A percentile compares a stretch with the other conserved stretches of the same genome.
These are phyloP conservation scores for Rhadinocentrus ornatus DNA, from an alignment of 2,797 vertebrate species.

Conservation along the genomic window DNA sequence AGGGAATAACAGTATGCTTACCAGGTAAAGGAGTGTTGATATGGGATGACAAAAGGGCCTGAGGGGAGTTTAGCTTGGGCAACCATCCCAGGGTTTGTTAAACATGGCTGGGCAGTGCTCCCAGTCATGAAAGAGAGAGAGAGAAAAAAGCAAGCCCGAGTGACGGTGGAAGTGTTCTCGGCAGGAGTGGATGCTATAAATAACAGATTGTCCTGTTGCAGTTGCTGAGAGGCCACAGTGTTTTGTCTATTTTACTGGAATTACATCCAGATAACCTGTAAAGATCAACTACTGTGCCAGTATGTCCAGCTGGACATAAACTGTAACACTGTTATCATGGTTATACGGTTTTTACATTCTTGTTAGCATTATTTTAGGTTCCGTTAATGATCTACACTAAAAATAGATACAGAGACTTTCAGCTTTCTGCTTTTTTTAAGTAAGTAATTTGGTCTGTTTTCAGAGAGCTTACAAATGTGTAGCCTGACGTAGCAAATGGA, in stretches of 20 bases:
- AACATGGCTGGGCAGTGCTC: conserved; percentile 44
- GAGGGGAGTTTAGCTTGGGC: conserved; percentile 20
- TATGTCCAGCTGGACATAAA: not conserved
- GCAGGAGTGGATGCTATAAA: conserved; percentile 48
- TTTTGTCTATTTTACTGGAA: not conserved
- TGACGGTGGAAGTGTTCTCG: conserved; percentile 44
- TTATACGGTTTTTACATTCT: not conserved
- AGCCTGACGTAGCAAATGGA: no score
- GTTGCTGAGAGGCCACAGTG: not conserved
- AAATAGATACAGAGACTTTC: no score
- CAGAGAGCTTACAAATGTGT: no score
- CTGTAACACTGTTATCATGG: not conserved
- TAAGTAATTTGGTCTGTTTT: no score
- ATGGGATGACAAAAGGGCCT: conserved; percentile 23
- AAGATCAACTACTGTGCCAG: not conserved
- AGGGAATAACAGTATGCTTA: conserved; percentile 16
- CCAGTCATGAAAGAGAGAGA: conserved; percentile 35
- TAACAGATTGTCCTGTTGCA: conserved; percentile 29
- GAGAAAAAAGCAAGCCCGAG: conserved; percentile 22
- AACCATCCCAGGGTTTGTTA: conserved; percentile 34
- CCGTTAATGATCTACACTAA: no score
- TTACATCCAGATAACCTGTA: no score
- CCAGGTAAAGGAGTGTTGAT: conserved; percentile 26
- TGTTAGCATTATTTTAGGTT: not conserved
- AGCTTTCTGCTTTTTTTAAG: no score